Conservation (phyloP, 2,113 vertebrate species). For the Raphicerus campestris region DNA sequence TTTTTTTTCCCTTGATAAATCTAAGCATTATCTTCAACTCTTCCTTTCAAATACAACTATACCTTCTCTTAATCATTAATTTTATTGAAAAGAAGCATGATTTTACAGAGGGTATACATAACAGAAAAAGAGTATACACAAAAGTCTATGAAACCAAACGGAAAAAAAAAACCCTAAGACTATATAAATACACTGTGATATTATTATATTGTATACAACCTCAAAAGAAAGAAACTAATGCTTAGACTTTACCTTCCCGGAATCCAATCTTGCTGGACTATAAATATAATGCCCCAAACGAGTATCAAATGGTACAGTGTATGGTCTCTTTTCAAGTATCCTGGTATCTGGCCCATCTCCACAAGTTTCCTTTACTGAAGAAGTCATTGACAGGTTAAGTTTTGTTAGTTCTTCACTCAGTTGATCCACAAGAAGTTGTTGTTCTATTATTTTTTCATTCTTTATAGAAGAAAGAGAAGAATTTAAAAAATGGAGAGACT, state of each 20-base stretch:
- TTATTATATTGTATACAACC: neutral
- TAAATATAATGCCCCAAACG: conserved; percentile 58
- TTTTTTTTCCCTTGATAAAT: neutral
- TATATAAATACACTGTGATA: neutral
- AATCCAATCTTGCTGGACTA: conserved; percentile 51
- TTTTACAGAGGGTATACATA: neutral
- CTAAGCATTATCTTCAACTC: neutral
- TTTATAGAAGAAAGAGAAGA: conserved; percentile 69
- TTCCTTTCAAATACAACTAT: neutral
- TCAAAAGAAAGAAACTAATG: neutral
- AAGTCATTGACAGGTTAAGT: conserved; percentile 59
- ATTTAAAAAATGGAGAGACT: conserved; percentile 39
- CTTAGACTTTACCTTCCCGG: conserved; percentile 81
- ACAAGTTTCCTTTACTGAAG: conserved; percentile 51
- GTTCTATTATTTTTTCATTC: too few species aligned
- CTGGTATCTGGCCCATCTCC: conserved; percentile 59
- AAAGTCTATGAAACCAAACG: conserved; percentile 29
- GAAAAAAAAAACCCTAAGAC: neutral
- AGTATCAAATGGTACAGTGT: conserved; percentile 82
- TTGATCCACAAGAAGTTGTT: conserved; percentile 86
- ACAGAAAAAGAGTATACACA: neutral
- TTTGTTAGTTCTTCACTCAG: conserved; percentile 81
- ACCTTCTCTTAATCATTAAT: neutral
- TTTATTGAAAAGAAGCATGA: neutral
- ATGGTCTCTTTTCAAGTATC: conserved; percentile 76